These are phyloP conservation scores for Pterocles orientalis DNA, from an alignment of 2,113 vertebrate genomes.

Conservation along the genomic window DNA sequence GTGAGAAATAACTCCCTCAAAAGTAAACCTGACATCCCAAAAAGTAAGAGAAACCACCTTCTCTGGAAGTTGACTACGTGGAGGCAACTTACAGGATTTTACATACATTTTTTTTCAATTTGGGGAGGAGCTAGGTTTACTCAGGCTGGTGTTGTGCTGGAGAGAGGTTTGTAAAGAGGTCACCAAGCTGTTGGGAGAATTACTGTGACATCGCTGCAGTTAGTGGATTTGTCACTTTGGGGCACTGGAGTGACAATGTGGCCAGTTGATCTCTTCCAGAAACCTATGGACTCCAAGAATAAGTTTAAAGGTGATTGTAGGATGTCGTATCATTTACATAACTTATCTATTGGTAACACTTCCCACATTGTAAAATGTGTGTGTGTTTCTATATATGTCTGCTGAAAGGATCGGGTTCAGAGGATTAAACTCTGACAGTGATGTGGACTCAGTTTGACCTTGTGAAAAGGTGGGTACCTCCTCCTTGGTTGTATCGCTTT, in stretches of 20 bases:
- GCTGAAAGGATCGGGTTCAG: slow-evolving; percentile 20
- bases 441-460: slow-evolving; percentile 25
- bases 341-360: slow-evolving; percentile 45
- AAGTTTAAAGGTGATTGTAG: slow-evolving; percentile 11
- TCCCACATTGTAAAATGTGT: slow-evolving; percentile 20
- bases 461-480: not conserved
- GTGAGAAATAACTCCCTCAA: not conserved
- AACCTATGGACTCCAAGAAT: not conserved
- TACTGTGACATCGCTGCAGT: not conserved
- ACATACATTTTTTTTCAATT: accelerated
- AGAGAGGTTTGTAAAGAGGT: not conserved
- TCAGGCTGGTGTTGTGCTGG: not conserved
- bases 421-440: slow-evolving; percentile 9
- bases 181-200: not conserved
- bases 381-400: slow-evolving; percentile 7
- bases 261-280: slow-evolving; percentile 40
- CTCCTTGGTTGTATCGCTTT: not conserved
- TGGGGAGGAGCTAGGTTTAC: not conserved
- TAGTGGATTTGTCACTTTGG: not conserved
- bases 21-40: not conserved
- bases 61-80: not conserved
- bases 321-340: not conserved
- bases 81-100: not conserved
- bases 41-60: not conserved
- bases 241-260: not conserved